Percentiles rank a stretch among this genome's conserved stretches.
Conservation (phyloP, 2,797 vertebrate species). For the Poecilia velifera region DNA sequence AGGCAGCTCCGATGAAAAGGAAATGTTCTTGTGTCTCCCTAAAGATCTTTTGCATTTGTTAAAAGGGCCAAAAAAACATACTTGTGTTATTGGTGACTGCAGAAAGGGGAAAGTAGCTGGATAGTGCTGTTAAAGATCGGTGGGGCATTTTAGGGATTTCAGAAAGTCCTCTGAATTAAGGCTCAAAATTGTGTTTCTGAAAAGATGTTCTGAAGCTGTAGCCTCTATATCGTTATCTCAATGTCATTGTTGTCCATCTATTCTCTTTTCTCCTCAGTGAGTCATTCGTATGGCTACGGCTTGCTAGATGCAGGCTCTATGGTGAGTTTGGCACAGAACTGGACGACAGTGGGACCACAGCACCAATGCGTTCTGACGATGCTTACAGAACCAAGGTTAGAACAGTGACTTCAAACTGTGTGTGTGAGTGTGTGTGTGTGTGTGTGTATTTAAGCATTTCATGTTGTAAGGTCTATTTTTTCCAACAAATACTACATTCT, state of each 20-base stretch:
- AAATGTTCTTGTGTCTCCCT: conserved; percentile 1
- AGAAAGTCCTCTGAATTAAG: neutral
- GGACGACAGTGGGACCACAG: conserved; percentile 90
- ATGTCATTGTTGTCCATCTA: neutral
- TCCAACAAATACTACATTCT: no score
- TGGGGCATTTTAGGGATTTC: neutral
- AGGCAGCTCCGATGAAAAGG: conserved; percentile 6
- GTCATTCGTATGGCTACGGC: conserved; percentile 95
- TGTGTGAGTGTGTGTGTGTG: neutral
- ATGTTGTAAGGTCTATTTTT: no score
- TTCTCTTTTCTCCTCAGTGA: conserved; percentile 81
- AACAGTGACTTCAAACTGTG: conserved; percentile 4
- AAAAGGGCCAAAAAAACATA: neutral
- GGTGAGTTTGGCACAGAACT: conserved; percentile 92
- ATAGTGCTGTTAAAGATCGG: neutral
- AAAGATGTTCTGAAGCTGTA: conserved; percentile 2
- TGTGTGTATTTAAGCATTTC: neutral
- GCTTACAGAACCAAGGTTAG: conserved; percentile 89
- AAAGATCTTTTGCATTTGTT: neutral
- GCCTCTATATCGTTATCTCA: conserved; percentile 15
- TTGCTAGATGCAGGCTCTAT: conserved; percentile 92
- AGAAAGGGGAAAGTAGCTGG: neutral
- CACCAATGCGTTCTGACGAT: conserved; percentile 90
- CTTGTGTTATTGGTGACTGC: conserved; percentile 1
- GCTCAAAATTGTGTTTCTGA: conserved; percentile 1